These are phyloP conservation scores for Saturnia japonica DNA, from an alignment of 2,888 invertebrate genomes.

Conservation along the genomic window DNA sequence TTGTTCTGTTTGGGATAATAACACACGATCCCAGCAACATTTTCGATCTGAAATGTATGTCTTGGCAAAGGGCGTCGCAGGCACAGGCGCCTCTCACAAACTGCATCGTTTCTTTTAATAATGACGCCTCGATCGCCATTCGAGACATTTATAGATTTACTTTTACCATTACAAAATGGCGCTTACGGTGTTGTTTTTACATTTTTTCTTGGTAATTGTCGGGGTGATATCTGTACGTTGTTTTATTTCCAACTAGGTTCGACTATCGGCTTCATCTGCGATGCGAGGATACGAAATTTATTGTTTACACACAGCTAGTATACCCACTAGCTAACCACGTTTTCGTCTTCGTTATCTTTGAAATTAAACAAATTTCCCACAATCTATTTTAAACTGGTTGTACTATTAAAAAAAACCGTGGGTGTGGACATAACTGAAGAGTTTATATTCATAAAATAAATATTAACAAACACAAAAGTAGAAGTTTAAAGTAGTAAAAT, in stretches of 20 bases:
- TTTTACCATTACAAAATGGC: constrained; percentile 7
- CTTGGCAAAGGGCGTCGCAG: not conserved
- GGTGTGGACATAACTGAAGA: no score
- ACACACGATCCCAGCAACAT: not conserved
- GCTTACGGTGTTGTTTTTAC: not conserved
- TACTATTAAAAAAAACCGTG: no score
- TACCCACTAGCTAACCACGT: no score
- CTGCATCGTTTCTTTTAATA: constrained; percentile 7
- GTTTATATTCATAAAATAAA: no score
- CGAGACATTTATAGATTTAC: not conserved
- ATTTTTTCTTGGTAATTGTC: not conserved
- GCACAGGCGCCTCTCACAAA: not conserved
- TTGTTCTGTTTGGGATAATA: not conserved
- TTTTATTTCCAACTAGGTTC: not conserved
- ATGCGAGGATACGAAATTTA: not conserved
- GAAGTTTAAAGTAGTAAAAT: no score
- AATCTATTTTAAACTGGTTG: no score
- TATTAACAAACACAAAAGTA: no score
- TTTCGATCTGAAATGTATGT: not conserved
- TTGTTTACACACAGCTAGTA: no score
- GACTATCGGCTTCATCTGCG: not conserved
- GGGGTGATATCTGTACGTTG: not conserved
- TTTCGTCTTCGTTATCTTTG: no score
- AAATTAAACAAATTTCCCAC: no score
- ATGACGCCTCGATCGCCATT: constrained; percentile 9